phyloP scores from a whole-genome alignment of 1,140 invertebrate genomes.

The Habropoda laboriosa region DNA sequence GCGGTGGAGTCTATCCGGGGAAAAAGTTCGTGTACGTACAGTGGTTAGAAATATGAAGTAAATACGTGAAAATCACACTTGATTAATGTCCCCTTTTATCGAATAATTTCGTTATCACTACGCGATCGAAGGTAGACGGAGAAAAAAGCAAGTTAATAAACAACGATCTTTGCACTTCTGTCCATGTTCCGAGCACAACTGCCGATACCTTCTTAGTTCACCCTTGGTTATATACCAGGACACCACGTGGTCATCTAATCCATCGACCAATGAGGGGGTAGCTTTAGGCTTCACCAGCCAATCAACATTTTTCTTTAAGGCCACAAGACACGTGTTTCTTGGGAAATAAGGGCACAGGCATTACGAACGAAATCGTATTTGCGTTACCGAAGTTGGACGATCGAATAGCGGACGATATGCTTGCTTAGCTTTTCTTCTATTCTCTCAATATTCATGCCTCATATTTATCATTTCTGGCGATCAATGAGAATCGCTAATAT shows the following conservation, averaged over 20 bases:
- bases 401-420: constrained; percentile 52
- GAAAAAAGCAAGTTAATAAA: constrained; percentile 49
- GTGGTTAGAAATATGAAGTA: not conserved
- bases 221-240: constrained; percentile 79
- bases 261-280: constrained; percentile 73
- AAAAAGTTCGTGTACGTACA: too few relatives aligned
- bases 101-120: constrained; percentile 38
- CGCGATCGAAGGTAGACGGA: constrained; percentile 50
- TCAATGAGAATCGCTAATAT: too few relatives aligned
- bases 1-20: not conserved
- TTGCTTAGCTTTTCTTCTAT: constrained; percentile 13
- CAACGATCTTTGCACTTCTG: constrained; percentile 67
- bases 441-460: not conserved
- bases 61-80: constrained; percentile 44
- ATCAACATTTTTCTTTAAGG: constrained; percentile 68
- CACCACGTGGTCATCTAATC: constrained; percentile 80
- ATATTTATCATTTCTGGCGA: not conserved
- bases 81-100: constrained; percentile 10
- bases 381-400: constrained; percentile 58
- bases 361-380: constrained; percentile 69
- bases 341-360: constrained; percentile 72
- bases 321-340: constrained; percentile 74
- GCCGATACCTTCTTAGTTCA: constrained; percentile 75
- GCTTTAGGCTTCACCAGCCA: constrained; percentile 66
- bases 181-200: constrained; percentile 74